These are phyloP conservation scores for Alligator mississippiensis DNA, from an alignment of 2,113 vertebrate genomes.

Conservation along the genomic window DNA sequence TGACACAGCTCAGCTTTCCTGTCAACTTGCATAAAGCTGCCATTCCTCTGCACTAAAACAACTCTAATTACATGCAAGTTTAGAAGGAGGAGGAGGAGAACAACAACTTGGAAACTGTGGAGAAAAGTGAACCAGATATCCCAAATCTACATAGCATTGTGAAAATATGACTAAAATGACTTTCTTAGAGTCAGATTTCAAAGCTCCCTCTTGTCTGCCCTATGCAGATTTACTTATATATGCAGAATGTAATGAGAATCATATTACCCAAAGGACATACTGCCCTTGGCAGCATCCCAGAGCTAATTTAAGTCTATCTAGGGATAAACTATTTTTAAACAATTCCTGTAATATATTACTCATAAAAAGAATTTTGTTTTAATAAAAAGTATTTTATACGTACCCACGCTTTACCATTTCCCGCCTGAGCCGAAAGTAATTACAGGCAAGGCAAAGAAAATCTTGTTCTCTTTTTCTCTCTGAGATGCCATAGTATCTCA, in stretches of 20 bases:
- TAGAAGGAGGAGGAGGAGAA: neutral
- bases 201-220: neutral
- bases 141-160: neutral
- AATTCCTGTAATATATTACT: neutral
- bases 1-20: neutral
- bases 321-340: neutral
- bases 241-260: neutral
- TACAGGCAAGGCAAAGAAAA: neutral
- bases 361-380: neutral
- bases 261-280: neutral
- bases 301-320: constrained; percentile 5
- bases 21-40: neutral
- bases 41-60: neutral
- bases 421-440: neutral
- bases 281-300: neutral
- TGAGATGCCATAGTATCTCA: neutral
- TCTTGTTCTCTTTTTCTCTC: neutral
- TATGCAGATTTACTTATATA: neutral
- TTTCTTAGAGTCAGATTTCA: neutral
- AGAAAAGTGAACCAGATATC: neutral
- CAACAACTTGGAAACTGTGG: neutral
- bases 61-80: neutral
- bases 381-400: neutral
- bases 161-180: neutral
- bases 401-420: accelerated